These are phyloP conservation scores for Meteorus sp. DNA, from an alignment of 1,140 invertebrate species.

Conservation along the genomic window DNA sequence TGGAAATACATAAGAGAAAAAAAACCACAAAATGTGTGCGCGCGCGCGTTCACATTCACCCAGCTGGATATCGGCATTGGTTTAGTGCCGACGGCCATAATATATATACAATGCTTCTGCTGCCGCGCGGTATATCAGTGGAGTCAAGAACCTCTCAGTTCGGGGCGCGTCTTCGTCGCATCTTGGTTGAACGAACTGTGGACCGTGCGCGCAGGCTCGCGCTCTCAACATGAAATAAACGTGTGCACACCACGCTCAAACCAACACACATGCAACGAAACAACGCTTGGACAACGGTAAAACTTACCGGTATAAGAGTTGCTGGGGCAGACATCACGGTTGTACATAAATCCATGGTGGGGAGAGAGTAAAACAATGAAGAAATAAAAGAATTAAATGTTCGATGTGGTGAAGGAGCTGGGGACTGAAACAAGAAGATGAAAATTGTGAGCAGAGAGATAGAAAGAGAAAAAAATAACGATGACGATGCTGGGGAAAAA, in stretches of 20 bases:
- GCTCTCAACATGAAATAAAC: conserved; percentile 25
- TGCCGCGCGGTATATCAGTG: too few species aligned
- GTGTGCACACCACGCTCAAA: too few species aligned
- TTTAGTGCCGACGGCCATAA: conserved; percentile 9
- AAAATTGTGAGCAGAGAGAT: not conserved
- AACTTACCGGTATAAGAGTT: conserved; percentile 28
- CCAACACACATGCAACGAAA: conserved; percentile 28
- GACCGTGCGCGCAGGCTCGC: conserved; percentile 20
- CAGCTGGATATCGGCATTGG: conserved; percentile 24
- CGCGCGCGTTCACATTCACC: not conserved
- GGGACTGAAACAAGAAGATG: not conserved
- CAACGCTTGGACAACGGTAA: conserved; percentile 32
- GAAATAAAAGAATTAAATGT: conserved; percentile 8
- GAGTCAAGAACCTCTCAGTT: conserved; percentile 31
- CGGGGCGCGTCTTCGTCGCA: conserved; percentile 30
- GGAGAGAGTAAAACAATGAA: too few species aligned
- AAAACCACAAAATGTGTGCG: too few species aligned
- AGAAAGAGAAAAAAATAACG: conserved; percentile 13
- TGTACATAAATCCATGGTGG: too few species aligned
- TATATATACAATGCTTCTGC: not conserved
- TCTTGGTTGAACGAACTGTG: conserved; percentile 35
- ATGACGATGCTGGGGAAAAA: conserved; percentile 11
- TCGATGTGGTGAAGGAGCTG: conserved; percentile 4
- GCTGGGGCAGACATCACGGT: too few species aligned
- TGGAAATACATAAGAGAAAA: too few species aligned